These are phyloP conservation scores for Idaea dimidiata DNA, from an alignment of 2,888 invertebrate genomes.

Conservation along the genomic window DNA sequence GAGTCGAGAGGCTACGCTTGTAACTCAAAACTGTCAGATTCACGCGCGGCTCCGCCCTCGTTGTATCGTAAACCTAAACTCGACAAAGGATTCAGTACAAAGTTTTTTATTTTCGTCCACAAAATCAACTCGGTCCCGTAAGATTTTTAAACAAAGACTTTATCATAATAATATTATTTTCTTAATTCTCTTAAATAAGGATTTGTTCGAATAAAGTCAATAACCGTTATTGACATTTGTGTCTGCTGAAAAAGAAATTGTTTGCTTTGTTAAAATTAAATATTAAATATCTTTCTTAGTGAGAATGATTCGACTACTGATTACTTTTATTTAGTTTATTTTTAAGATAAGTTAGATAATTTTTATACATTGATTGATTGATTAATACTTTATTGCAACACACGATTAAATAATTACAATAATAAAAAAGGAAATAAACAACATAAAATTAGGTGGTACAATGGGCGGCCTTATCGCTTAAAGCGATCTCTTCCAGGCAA, in stretches of 20 bases:
- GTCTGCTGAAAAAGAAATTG: neutral
- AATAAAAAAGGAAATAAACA: too few relatives aligned
- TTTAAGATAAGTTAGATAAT: neutral
- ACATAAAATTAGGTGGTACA: too few relatives aligned
- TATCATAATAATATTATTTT: slow-evolving; percentile 8
- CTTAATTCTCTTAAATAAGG: neutral
- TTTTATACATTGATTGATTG: neutral
- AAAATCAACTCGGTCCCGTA: slow-evolving; percentile 24
- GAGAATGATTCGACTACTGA: neutral
- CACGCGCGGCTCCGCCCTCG: slow-evolving; percentile 27
- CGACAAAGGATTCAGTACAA: slow-evolving; percentile 28
- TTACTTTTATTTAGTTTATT: neutral
- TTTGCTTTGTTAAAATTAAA: neutral
- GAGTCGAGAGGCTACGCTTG: slow-evolving; percentile 26
- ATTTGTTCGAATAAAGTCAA: neutral
- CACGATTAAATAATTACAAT: too few relatives aligned
- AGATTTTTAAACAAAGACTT: slow-evolving; percentile 22
- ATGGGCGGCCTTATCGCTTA: too few relatives aligned
- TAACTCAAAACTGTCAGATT: slow-evolving; percentile 48
- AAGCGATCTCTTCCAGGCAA: too few relatives aligned
- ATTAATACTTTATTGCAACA: too few relatives aligned
- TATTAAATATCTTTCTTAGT: neutral
- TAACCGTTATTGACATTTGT: neutral
- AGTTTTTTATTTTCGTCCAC: slow-evolving; percentile 31
- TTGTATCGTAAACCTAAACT: slow-evolving; percentile 26